These are phyloP conservation scores for Drosophila albomicans DNA, from an alignment of 1,140 invertebrate species.

Conservation along the genomic window DNA sequence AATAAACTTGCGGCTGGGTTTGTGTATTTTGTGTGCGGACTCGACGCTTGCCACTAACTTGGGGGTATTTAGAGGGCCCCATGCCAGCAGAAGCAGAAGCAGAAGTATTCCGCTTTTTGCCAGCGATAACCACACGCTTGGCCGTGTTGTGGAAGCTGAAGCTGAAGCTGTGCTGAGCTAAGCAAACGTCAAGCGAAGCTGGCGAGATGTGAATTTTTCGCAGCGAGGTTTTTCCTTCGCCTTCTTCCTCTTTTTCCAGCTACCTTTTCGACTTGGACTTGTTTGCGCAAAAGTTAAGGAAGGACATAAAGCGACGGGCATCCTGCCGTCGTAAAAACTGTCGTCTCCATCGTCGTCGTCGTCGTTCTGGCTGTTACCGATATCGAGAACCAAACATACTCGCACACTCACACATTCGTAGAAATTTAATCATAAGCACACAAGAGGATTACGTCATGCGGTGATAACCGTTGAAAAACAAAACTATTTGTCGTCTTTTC, in stretches of 20 bases:
- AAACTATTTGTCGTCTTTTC: conserved; percentile 75
- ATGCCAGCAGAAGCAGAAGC: conserved; percentile 3
- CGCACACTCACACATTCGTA: conserved; percentile 13
- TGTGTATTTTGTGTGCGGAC: conserved; percentile 18
- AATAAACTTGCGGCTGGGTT: conserved; percentile 38
- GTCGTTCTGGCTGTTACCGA: conserved; percentile 77
- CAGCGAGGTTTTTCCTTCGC: conserved; percentile 27
- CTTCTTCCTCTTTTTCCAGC: conserved; percentile 17
- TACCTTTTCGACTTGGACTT: conserved; percentile 82
- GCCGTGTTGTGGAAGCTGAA: not conserved
- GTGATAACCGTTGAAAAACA: conserved; percentile 61
- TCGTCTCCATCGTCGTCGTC: conserved; percentile 48
- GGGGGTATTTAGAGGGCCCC: conserved; percentile 51
- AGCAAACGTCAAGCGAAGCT: conserved; percentile 44
- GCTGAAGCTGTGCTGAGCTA: conserved; percentile 37
- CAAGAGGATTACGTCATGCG: conserved; percentile 76
- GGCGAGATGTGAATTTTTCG: conserved; percentile 37
- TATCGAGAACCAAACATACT: conserved; percentile 44
- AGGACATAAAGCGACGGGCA: conserved; percentile 79
- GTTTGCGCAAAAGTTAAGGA: conserved; percentile 79
- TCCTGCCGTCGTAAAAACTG: conserved; percentile 77
- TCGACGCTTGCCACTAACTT: conserved; percentile 12
- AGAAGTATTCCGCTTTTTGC: not conserved
- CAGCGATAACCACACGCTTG: conserved; percentile 16
- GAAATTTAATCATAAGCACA: conserved; percentile 79